A percentile compares a stretch with the other conserved stretches of the same genome.
These are phyloP conservation scores for Pantherophis alleghaniensis DNA, from an alignment of 2,797 vertebrate genomes.

Conservation along the genomic window DNA sequence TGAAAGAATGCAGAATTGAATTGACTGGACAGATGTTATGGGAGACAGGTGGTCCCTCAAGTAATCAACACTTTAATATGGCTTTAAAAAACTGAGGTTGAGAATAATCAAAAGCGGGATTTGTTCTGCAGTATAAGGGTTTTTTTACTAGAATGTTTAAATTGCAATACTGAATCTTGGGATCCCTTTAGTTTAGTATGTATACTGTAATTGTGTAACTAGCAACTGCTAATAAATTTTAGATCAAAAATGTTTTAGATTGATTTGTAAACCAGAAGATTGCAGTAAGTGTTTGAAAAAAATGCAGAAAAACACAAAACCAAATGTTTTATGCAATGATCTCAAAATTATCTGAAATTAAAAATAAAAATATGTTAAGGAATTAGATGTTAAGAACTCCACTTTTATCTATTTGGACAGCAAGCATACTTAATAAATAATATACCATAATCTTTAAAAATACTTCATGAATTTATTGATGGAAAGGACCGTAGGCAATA, in stretches of 20 bases:
- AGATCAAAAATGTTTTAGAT: conserved; percentile 5
- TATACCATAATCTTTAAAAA: background rate
- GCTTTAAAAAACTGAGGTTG: background rate
- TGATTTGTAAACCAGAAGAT: conserved; percentile 1
- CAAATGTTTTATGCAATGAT: background rate
- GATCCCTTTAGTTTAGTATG: background rate
- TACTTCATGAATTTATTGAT: background rate
- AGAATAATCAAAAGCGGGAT: background rate
- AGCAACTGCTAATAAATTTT: conserved; percentile 16
- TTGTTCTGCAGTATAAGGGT: too few relatives aligned
- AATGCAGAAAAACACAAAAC: background rate
- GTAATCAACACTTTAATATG: background rate
- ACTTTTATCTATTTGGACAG: conserved; percentile 26
- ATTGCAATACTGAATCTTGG: background rate
- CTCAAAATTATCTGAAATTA: background rate
- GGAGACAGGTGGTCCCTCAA: background rate
- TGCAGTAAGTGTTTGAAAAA: background rate
- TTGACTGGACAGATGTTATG: background rate
- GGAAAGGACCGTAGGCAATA: background rate
- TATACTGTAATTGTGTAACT: conserved; percentile 27
- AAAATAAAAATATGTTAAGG: background rate
- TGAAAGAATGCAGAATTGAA: background rate
- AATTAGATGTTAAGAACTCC: background rate
- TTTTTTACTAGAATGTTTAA: background rate
- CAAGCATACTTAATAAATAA: conserved; percentile 28